Conservation (phyloP, 1,140 invertebrate species). For the Ceratosolen solmsi region DNA sequence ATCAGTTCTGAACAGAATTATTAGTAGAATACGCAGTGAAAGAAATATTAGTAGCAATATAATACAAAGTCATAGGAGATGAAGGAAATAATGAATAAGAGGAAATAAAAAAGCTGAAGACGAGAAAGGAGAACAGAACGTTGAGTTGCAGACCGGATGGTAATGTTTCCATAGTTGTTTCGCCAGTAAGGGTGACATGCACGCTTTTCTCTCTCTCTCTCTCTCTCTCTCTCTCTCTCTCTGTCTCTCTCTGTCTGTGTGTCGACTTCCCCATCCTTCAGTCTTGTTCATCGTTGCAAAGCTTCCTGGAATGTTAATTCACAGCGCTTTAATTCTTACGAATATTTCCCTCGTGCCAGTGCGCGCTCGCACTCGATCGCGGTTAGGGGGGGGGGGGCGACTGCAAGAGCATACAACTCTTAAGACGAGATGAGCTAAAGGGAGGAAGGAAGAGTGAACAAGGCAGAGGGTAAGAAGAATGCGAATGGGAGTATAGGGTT, state of each 20-base stretch:
- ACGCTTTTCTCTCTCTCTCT: slow-evolving; percentile 53
- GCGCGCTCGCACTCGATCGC: slow-evolving; percentile 47
- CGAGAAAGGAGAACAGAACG: slow-evolving; percentile 32
- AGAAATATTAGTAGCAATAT: background rate
- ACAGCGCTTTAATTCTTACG: slow-evolving; percentile 73
- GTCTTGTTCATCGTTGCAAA: slow-evolving; percentile 48
- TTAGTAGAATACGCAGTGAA: background rate
- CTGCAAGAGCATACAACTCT: slow-evolving; percentile 41
- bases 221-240: slow-evolving; percentile 22
- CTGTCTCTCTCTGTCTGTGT: slow-evolving; percentile 51
- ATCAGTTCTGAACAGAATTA: background rate
- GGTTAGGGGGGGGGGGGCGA: slow-evolving; percentile 34
- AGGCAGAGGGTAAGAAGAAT: slow-evolving; percentile 47
- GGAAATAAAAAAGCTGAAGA: background rate
- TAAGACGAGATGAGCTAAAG: slow-evolving; percentile 48
- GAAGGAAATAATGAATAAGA: background rate
- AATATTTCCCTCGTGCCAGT: slow-evolving; percentile 69
- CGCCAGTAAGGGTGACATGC: slow-evolving; percentile 68
- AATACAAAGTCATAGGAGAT: slow-evolving; percentile 1
- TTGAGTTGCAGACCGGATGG: slow-evolving; percentile 60
- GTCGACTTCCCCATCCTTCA: slow-evolving; percentile 22
- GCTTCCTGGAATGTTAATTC: slow-evolving; percentile 72
- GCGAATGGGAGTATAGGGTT: slow-evolving; percentile 34
- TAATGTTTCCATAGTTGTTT: slow-evolving; percentile 70
- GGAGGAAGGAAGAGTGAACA: slow-evolving; percentile 4